These are phyloP conservation scores for Metacarcinus magister DNA, from an alignment of 2,888 invertebrate genomes.

Conservation along the genomic window DNA sequence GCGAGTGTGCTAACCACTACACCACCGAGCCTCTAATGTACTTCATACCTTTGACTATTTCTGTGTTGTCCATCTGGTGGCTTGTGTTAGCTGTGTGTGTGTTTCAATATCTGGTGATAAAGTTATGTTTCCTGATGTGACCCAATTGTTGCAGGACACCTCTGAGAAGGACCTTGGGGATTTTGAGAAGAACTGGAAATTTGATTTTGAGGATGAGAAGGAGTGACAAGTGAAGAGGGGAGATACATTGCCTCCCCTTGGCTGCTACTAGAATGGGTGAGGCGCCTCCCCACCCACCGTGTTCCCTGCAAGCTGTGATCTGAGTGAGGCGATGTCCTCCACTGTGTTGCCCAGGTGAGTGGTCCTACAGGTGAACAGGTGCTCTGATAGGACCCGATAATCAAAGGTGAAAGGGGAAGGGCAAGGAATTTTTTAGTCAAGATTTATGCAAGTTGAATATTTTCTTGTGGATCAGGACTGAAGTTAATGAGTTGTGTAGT, in stretches of 20 bases:
- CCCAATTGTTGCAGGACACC: constrained; percentile 66
- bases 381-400: neutral
- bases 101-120: neutral
- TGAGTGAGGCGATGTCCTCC: neutral
- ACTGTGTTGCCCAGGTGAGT: neutral
- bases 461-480: neutral
- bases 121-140: constrained; percentile 28
- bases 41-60: too few relatives aligned
- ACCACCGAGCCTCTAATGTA: too few relatives aligned
- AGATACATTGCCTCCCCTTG: neutral
- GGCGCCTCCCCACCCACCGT: neutral
- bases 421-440: neutral
- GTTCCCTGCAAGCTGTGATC: neutral
- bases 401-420: neutral
- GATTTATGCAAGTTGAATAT: constrained; percentile 34
- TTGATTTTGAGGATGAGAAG: constrained; percentile 80
- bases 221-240: constrained; percentile 46
- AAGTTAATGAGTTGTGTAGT: neutral
- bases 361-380: neutral
- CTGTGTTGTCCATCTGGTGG: too few relatives aligned
- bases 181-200: constrained; percentile 80
- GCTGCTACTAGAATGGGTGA: neutral
- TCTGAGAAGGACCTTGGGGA: constrained; percentile 75
- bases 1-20: too few relatives aligned
- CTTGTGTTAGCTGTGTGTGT: too few relatives aligned